These are phyloP conservation scores for Hipparchia semele DNA, from an alignment of 2,888 invertebrate genomes.

Conservation along the genomic window DNA sequence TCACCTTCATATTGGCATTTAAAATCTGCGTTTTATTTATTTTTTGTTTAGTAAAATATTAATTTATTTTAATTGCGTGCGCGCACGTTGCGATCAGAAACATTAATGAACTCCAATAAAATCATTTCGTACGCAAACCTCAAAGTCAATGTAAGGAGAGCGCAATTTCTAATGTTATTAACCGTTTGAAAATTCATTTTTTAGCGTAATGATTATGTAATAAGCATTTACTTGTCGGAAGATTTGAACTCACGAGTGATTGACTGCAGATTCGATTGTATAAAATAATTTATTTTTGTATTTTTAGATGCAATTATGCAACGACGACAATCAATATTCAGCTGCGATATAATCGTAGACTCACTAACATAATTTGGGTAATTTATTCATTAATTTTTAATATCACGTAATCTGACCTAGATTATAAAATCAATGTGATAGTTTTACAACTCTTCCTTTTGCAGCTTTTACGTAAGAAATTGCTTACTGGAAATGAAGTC, in stretches of 20 bases:
- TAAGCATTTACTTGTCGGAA: constrained; percentile 26
- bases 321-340: not conserved
- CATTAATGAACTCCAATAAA: constrained; percentile 41
- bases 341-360: not conserved
- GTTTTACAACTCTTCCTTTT: not conserved
- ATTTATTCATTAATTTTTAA: constrained; percentile 15
- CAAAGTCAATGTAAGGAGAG: constrained; percentile 42
- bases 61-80: constrained; percentile 44
- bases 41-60: constrained; percentile 17
- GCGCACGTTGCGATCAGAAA: constrained; percentile 43
- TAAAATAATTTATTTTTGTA: not conserved
- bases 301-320: not conserved
- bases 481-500: no score
- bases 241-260: constrained; percentile 22
- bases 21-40: not conserved
- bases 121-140: constrained; percentile 40
- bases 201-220: constrained; percentile 38
- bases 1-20: constrained; percentile 38
- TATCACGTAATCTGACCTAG: constrained; percentile 1
- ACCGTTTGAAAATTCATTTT: constrained; percentile 40
- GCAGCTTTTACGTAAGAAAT: not conserved
- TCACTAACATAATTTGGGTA: not conserved
- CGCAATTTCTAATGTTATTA: constrained; percentile 46
- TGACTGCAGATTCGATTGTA: constrained; percentile 11
- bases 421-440: not conserved